Conservation (phyloP, 2,797 vertebrate species). For the Anolis apletophallus region DNA sequence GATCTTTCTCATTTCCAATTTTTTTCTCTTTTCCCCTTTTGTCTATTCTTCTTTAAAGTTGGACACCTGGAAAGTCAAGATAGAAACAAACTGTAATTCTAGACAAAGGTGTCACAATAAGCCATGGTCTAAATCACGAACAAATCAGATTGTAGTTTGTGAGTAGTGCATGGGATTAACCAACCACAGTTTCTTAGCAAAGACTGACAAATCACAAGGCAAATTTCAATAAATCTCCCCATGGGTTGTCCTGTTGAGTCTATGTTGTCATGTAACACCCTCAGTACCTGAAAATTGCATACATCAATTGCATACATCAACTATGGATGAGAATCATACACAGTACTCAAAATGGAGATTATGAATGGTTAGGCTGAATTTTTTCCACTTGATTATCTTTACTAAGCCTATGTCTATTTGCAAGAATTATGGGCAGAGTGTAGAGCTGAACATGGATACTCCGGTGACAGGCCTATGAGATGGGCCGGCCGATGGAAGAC, state of each 20-base stretch:
- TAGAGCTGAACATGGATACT: not conserved
- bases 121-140: too few species aligned
- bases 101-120: too few species aligned
- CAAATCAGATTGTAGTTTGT: not conserved
- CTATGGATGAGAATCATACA: not conserved
- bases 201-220: not conserved
- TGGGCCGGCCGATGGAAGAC: too few species aligned
- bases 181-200: not conserved
- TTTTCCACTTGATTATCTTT: not conserved
- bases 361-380: not conserved
- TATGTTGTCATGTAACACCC: not conserved
- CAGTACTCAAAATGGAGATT: not conserved
- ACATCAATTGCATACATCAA: not conserved
- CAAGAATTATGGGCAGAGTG: not conserved
- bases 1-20: too few species aligned
- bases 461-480: too few species aligned
- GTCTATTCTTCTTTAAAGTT: too few species aligned
- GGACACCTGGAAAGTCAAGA: too few species aligned
- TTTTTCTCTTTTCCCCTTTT: too few species aligned
- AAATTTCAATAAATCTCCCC: too few species aligned
- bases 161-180: not conserved
- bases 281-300: not conserved
- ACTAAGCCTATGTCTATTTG: not conserved
- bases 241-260: not conserved
- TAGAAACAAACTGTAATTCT: too few species aligned